A percentile compares a stretch with the other conserved stretches of the same genome.
These are phyloP conservation scores for Coendou prehensilis DNA, from an alignment of 2,797 vertebrate species.

Conservation along the genomic window DNA sequence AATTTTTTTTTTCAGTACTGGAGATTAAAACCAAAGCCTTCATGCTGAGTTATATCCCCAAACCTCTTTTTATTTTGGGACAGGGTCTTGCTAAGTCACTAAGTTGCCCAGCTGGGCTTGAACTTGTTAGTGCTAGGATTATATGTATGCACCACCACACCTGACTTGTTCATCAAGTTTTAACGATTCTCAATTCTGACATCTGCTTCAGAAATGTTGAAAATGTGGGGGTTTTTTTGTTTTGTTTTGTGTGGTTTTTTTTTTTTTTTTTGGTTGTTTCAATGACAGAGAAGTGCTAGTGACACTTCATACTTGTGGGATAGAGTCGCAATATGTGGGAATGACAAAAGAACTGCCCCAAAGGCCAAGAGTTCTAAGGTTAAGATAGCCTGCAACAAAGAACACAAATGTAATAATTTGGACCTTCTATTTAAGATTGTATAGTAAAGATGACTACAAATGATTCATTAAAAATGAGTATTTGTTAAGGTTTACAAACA, in stretches of 20 bases:
- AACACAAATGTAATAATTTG: not conserved
- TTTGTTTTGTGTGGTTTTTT: no score
- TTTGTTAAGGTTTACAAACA: not conserved
- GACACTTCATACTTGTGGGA: not conserved
- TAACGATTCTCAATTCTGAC: constrained; percentile 48
- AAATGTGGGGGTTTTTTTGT: not conserved
- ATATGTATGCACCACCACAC: not conserved
- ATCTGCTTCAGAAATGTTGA: not conserved
- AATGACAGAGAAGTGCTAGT: not conserved
- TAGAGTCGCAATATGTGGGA: not conserved
- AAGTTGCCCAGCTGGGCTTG: not conserved
- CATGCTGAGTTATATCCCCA: not conserved
- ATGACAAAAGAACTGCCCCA: not conserved
- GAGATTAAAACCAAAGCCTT: not conserved
- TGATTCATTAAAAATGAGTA: constrained; percentile 55
- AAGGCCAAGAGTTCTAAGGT: not conserved
- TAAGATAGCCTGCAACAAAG: not conserved
- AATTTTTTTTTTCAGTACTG: not conserved
- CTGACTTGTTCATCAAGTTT: not conserved
- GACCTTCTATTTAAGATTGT: constrained; percentile 22
- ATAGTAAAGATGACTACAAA: constrained; percentile 29
- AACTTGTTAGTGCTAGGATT: not conserved
- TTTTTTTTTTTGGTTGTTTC: not conserved
- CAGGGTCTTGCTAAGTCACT: not conserved
- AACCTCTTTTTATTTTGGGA: not conserved